Evolutionary conservation across 2,113 vertebrate genomes (phyloP), one percentile per base, ranked within the genome.

Genomic region (Colius striatus): DNA sequence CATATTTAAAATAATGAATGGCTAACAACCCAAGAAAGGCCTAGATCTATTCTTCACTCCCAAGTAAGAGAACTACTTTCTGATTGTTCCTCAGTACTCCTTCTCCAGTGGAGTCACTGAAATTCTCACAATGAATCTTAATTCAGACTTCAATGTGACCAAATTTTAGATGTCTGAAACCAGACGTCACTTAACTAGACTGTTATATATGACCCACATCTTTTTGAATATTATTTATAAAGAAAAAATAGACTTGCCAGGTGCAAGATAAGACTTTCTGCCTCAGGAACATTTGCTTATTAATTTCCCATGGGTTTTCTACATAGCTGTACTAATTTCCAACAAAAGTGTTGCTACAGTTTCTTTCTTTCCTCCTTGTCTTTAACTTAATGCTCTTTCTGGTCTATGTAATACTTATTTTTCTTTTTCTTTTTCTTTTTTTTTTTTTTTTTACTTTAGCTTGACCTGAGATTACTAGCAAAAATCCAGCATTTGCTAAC

Each of bases 231-330:
- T 32, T 74, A 63, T 91, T 89, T 89, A 38, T 87, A 79, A 85
- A 85, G 58, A 66, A 2, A 85, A 79, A 94, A 65, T 55, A n/a
- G 74, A 79, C n/a, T 79, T 84, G 55, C 7, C 53, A 18, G 25
- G 9, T 30, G n/a, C 7, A 91, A 91, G 53, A 87, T 65, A 29
- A 10, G 41, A n/a, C 16, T 80, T 74, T 91, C 22, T 74, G 16
- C 27, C 74, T 74, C 51, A 71, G 72, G 21, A 88, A 51, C 10
- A 27, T 18, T 85, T 87, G 9, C 78, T 63, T 45, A 82, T 58
- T 73, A 55, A 82, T 94, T 94, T 95, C 62, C 47, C 47, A 60
- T 55, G 70, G 66, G 26, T 70, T 85, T 95, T 74, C 51, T 90
- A 14, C 43, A 79, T 2, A 13, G 14, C 13, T n/a, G 51, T 54